phyloP scores from a whole-genome alignment of 2,113 vertebrate genomes.

The Pholis gunnellus region DNA sequence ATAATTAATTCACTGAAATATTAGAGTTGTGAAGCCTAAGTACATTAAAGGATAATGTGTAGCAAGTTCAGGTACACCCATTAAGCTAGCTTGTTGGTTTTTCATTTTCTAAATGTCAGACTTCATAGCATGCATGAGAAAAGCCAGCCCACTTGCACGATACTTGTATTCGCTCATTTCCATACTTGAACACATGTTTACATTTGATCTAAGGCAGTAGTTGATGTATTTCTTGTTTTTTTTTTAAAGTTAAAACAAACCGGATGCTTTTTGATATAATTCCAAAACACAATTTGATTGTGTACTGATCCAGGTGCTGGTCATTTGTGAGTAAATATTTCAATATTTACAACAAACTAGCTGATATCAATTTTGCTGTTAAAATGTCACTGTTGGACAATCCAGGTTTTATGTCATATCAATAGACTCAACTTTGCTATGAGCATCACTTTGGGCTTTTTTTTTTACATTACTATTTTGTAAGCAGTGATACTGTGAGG shows the following conservation, averaged over 20 bases:
- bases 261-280: background rate
- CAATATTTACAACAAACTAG: constrained; percentile 2
- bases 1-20: background rate
- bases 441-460: background rate
- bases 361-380: constrained; percentile 5
- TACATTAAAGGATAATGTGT: background rate
- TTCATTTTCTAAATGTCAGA: background rate
- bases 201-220: background rate
- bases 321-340: background rate
- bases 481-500: constrained; percentile 19
- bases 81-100: background rate
- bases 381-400: constrained; percentile 21
- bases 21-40: background rate
- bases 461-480: constrained; percentile 12
- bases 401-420: background rate
- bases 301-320: background rate
- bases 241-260: background rate
- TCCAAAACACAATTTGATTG: background rate
- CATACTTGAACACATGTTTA: constrained; percentile 37
- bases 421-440: constrained; percentile 1
- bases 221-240: background rate
- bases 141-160: background rate
- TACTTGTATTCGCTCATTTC: background rate
- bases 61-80: constrained; percentile 10
- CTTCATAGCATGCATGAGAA: constrained; percentile 20